Percentiles rank a stretch among this genome's conserved stretches.
These are phyloP conservation scores for Dolomedes plantarius DNA, from an alignment of 2,888 invertebrate species.

Conservation along the genomic window DNA sequence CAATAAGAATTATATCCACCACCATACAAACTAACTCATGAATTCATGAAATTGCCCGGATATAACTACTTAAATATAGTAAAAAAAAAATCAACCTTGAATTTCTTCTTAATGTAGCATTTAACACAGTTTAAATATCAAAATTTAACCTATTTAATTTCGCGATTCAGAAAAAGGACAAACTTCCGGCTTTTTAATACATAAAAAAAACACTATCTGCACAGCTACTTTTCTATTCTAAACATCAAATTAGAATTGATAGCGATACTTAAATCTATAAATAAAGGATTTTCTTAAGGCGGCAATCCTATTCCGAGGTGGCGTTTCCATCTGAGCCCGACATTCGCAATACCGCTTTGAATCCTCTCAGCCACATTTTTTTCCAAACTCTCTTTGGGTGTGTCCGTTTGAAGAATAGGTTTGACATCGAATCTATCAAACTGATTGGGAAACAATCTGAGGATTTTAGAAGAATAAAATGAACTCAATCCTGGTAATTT, in stretches of 20 bases:
- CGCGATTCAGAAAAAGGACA: no score
- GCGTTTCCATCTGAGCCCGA: neutral
- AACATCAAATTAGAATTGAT: neutral
- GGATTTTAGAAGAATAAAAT: conserved; percentile 28
- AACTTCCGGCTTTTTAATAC: no score
- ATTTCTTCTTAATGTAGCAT: no score
- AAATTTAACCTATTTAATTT: no score
- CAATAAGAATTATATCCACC: no score
- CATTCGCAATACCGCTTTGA: neutral
- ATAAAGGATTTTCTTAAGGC: neutral
- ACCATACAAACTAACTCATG: no score
- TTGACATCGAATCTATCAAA: conserved; percentile 61
- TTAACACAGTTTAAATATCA: no score
- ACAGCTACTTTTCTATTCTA: neutral
- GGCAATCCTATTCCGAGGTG: conserved; percentile 13
- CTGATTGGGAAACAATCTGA: conserved; percentile 60
- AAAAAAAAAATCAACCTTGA: no score
- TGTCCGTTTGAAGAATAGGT: conserved; percentile 38
- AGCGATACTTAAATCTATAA: neutral
- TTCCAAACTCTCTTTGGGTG: conserved; percentile 26
- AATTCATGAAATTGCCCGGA: no score
- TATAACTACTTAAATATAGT: no score
- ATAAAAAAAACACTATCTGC: no score
- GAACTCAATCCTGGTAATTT: conserved; percentile 47
- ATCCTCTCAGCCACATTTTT: neutral